phyloP scores from a whole-genome alignment of 35 echinoderm and acorn worm genomes.

The Lytechinus pictus region DNA sequence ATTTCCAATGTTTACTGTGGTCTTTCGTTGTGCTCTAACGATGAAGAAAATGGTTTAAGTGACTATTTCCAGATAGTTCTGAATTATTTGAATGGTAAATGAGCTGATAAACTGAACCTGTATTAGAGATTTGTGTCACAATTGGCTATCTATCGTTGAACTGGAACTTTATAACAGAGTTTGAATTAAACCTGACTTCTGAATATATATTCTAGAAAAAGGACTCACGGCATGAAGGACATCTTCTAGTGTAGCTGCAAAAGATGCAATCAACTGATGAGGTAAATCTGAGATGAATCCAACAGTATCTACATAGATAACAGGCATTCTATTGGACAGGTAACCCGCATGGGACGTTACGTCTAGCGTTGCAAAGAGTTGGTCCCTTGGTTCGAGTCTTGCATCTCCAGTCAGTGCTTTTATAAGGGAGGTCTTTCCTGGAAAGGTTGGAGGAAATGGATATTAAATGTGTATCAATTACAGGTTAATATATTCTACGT shows the following conservation, averaged over 20 bases:
- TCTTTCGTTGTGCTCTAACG: no score
- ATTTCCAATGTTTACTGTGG: no score
- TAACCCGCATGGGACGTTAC: constrained; percentile 85
- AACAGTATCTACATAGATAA: constrained; percentile 94
- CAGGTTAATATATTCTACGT: no score
- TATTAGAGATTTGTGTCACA: no score
- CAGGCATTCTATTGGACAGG: constrained; percentile 80
- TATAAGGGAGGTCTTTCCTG: constrained; percentile 94
- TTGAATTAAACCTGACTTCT: no score
- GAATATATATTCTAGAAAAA: background rate
- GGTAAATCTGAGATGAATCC: constrained; percentile 89
- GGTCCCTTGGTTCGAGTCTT: constrained; percentile 70
- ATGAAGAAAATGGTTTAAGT: no score
- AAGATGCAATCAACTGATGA: constrained; percentile 78
- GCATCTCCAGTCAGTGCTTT: constrained; percentile 79
- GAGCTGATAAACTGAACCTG: no score
- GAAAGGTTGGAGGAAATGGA: background rate
- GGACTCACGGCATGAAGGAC: constrained; percentile 83
- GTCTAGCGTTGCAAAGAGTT: constrained; percentile 94
- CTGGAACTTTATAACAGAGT: no score
- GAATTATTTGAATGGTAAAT: no score
- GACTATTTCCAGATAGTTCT: no score
- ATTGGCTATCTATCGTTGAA: no score
- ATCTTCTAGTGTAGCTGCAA: constrained; percentile 91
- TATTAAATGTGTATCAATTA: no score